A percentile compares a stretch with the other conserved stretches of the same genome.
Conservation (phyloP, 2,113 vertebrate species). For the Camelus bactrianus region DNA sequence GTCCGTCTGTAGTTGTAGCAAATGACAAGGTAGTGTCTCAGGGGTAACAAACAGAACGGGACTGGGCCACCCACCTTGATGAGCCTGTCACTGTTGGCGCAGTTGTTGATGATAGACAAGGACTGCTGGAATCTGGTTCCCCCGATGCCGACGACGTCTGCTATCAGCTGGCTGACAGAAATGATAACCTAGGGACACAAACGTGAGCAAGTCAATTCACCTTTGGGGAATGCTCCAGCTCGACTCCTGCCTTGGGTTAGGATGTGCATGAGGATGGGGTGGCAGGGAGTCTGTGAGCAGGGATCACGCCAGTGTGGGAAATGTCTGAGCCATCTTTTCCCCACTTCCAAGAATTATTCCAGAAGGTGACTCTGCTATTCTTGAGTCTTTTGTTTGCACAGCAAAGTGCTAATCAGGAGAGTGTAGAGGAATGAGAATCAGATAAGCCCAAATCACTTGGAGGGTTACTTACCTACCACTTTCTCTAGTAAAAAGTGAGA, state of each 20-base stretch:
- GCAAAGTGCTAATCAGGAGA: neutral
- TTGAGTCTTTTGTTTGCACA: neutral
- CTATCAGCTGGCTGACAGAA: slow-evolving; percentile 98
- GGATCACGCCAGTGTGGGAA: neutral
- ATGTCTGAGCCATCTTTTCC: neutral
- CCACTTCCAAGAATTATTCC: neutral
- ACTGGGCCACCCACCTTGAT: slow-evolving; percentile 91
- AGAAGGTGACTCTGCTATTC: neutral
- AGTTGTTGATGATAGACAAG: slow-evolving; percentile 98
- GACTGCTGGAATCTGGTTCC: slow-evolving; percentile 99
- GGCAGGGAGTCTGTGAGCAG: neutral
- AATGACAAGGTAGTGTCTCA: neutral
- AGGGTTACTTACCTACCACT: neutral
- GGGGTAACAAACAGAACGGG: neutral
- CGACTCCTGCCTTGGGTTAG: neutral
- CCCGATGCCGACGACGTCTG: slow-evolving; percentile 98
- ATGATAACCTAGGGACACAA: slow-evolving; percentile 93
- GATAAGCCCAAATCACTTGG: neutral
- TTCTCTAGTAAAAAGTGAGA: neutral
- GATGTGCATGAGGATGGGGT: neutral
- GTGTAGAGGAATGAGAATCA: neutral
- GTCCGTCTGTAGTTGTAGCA: rapidly evolving
- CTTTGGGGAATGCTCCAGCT: slow-evolving; percentile 8
- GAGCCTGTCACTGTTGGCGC: slow-evolving; percentile 96
- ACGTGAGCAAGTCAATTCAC: slow-evolving; percentile 42